Percentiles rank a stretch among this genome's conserved stretches.
Conservation (phyloP, 2,888 invertebrate species). For the Chymomyza caudatula region DNA sequence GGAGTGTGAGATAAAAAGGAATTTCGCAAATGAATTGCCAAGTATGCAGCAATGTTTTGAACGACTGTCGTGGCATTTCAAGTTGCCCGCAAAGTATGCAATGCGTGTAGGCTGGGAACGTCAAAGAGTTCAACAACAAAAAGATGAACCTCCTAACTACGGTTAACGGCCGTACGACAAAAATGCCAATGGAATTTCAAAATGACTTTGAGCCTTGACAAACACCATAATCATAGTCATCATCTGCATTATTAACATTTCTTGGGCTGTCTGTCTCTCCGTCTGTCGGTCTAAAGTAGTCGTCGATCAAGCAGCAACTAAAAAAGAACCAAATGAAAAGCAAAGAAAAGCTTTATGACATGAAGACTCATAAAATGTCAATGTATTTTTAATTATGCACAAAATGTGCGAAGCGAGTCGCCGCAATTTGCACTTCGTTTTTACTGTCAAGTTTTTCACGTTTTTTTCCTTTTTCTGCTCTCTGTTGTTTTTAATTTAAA, state of each 20-base stretch:
- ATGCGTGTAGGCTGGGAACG: slow-evolving; percentile 2
- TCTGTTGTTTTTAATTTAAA: slow-evolving; percentile 24
- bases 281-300: not conserved
- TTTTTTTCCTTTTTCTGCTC: slow-evolving; percentile 10
- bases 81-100: slow-evolving; percentile 44
- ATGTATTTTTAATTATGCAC: slow-evolving; percentile 67
- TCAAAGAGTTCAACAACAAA: slow-evolving; percentile 12
- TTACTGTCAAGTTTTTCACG: not conserved
- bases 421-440: slow-evolving; percentile 59
- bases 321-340: slow-evolving; percentile 8
- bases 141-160: not conserved
- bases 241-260: not conserved
- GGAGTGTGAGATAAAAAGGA: slow-evolving; percentile 45
- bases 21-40: slow-evolving; percentile 63
- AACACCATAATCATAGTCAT: not conserved
- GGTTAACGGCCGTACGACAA: slow-evolving; percentile 10
- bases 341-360: slow-evolving; percentile 56
- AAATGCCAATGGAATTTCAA: slow-evolving; percentile 57
- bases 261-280: no score
- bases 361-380: slow-evolving; percentile 61
- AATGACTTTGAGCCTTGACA: slow-evolving; percentile 43
- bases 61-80: slow-evolving; percentile 35
- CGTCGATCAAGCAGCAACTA: not conserved
- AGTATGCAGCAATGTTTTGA: slow-evolving; percentile 46
- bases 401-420: slow-evolving; percentile 36